These are phyloP conservation scores for Pelagia noctiluca DNA, from an alignment of 30 jellyfish, hydroid and myxozoan species.

Conservation along the genomic window DNA sequence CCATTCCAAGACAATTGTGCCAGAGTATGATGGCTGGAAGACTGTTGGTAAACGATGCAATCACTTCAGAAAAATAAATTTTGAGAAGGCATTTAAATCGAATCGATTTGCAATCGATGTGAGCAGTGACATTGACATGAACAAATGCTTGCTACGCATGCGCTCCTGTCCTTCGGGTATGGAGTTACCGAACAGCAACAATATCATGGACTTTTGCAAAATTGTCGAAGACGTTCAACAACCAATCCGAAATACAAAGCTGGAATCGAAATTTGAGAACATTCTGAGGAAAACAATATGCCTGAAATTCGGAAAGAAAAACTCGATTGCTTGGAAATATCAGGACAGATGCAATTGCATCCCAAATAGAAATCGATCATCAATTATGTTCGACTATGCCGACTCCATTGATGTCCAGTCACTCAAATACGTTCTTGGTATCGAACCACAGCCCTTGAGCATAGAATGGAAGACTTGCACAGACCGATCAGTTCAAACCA, in stretches of 20 bases:
- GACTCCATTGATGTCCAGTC: not conserved
- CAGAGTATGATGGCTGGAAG: constrained; percentile 34
- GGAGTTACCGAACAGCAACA: not conserved
- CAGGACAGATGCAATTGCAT: not conserved
- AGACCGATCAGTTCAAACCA: not conserved
- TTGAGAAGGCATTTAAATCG: constrained; percentile 14
- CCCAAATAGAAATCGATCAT: not conserved
- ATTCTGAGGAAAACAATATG: not conserved
- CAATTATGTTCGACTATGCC: not conserved
- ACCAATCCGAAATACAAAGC: not conserved
- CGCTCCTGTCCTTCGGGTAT: not conserved
- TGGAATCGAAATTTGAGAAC: not conserved
- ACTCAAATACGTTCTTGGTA: constrained; percentile 40
- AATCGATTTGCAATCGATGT: constrained; percentile 56
- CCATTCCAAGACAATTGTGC: not conserved
- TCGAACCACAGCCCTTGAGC: constrained; percentile 35
- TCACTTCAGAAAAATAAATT: not conserved
- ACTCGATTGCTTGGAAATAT: not conserved
- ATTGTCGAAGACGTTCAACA: constrained; percentile 49
- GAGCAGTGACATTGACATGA: constrained; percentile 41
- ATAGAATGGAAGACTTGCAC: constrained; percentile 15
- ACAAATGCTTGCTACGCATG: constrained; percentile 26
- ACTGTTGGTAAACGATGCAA: constrained; percentile 26
- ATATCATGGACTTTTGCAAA: constrained; percentile 30
- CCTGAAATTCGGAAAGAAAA: not conserved